Base-by-base conservation (phyloP, 1,140 invertebrate genomes). In the Drosophila leontia region DNA sequence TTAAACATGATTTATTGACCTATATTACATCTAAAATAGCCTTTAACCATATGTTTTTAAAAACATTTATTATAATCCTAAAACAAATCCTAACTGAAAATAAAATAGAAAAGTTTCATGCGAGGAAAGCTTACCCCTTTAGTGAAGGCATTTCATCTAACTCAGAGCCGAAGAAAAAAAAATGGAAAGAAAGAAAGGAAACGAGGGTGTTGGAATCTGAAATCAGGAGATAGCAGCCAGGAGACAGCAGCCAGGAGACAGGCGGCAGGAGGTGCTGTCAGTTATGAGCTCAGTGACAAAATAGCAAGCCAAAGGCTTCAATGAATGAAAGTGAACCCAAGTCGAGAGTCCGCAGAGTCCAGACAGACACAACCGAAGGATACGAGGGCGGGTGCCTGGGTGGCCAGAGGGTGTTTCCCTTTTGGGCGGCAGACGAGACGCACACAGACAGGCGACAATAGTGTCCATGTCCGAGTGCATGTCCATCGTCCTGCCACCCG, bases 261-360 rank as follows among this genome's bases (percentile, higher is more conserved):
- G 60, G 23, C 15, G 56, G 4, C 19, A 44, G 29, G 47, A 62
- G 51, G 29, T 42, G 44, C 37, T 41, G 67, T 61, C 60, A 64
- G 47, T 77, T 81, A 81, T 81, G 79, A 80, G 79, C 68, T 77
- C 75, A 78, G 77, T 82, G 79, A 35, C 69, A 56, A 71, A 69
- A 72, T 72, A 71, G 67, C 68, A 59, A 74, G 55, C 56, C 55
- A 72, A 82, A 78, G 75, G 62, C 69, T 75, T 79, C 72, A 80
- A 69, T 76, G 76, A 84, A 70, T 74, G 78, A 85, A 85, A 85
- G 78, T 77, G 78, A 71, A 50, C 76, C 53, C 50, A 68, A 72
- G 69, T 44, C 19, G 44, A 70, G 69, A 71, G 67, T 42, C 32
- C 55, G 34, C 17, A 75, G 32, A 34, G 53, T 42, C 17, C 69